Base-by-base conservation (phyloP, 1,140 invertebrate genomes). In the Drosophila kohkoa region DNA sequence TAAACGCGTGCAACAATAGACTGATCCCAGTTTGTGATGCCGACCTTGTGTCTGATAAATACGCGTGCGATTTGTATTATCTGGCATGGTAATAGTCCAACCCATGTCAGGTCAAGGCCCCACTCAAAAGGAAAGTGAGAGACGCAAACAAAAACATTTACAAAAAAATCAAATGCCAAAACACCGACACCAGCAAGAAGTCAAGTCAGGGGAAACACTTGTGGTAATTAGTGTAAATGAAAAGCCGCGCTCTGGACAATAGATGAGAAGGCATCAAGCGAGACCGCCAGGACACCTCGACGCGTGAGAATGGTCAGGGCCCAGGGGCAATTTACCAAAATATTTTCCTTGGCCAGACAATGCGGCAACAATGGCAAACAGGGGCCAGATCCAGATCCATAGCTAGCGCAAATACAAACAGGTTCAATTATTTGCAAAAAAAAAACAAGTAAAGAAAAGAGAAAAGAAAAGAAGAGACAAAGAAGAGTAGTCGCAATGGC, bases 191-290 rank as follows among this genome's bases (percentile, higher is more conserved):
- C 83, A 85, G 70, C 77, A 67, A 30, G 48, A 76, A 30, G 20
- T 25, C 20, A 65, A 87, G 80, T 86, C 82, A 82, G 51, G 35
- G 35, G 38, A 71, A 86, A 77, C 90, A 91, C 90, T 91, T 91
- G 90, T 82, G 86, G 86, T 69, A 91, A 91, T 91, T 91, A 91
- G 90, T 87, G 81, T 75, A 72, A 80, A 55, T 55, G 52, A 77
- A 77, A 75, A 79, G 46, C 51, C 15, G 55, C 66, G 25, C 62
- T 65, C 62, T 51, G 68, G 63, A 69, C 45, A 58, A 63, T 48
- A 32, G 49, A 58, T 15, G 30, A 75, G 30, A 75, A 63, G 66
- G 63, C 65, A 81, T 81, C 85, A 81, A 90, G 86, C 55, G 51
- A 65, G 30, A 51, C 75, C 85, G 81, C 70, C 80, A 63, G 69